Conservation (phyloP, 37 sponge, comb jelly and placozoan genomes). For the Cliona cf. orientalis region DNA sequence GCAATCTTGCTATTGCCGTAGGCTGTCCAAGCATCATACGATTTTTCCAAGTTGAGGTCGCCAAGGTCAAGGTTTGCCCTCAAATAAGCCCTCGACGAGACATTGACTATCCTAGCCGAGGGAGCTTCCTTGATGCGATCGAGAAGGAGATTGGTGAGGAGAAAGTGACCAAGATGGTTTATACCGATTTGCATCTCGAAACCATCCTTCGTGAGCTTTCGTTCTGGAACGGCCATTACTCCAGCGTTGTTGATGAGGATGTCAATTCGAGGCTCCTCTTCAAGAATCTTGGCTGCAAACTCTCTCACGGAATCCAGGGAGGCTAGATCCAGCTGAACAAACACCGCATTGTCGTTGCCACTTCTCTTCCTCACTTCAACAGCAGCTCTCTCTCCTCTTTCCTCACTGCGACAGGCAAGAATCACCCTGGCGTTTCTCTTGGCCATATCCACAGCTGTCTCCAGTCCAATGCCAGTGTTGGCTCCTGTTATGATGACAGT, state of each 20-base stretch:
- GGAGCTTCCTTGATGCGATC: slow-evolving; percentile 66
- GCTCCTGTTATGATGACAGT: slow-evolving; percentile 89
- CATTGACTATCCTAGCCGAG: slow-evolving; percentile 77
- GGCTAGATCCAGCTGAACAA: slow-evolving; percentile 74
- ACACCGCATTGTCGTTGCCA: slow-evolving; percentile 44
- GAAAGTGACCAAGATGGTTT: slow-evolving; percentile 74
- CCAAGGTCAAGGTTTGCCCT: slow-evolving; percentile 43
- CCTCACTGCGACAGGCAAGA: slow-evolving; percentile 76
- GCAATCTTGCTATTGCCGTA: slow-evolving; percentile 84
- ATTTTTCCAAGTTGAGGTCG: slow-evolving; percentile 37
- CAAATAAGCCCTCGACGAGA: slow-evolving; percentile 58
- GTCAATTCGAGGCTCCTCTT: slow-evolving; percentile 58
- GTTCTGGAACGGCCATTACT: slow-evolving; percentile 28
- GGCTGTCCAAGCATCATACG: slow-evolving; percentile 22
- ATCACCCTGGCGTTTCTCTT: slow-evolving; percentile 78
- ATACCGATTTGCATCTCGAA: slow-evolving; percentile 64
- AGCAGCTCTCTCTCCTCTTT: slow-evolving; percentile 67
- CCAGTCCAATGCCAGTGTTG: slow-evolving; percentile 84
- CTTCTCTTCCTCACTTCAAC: slow-evolving; percentile 43
- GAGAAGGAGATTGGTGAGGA: slow-evolving; percentile 63
- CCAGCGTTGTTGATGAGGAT: slow-evolving; percentile 91
- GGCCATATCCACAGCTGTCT: slow-evolving; percentile 84
- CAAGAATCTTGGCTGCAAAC: slow-evolving; percentile 63
- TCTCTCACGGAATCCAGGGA: slow-evolving; percentile 68
- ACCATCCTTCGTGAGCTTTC: slow-evolving; percentile 58